A percentile compares a stretch with the other conserved stretches of the same genome.
Conservation (phyloP, 2,888 invertebrate species). For the Entomobrya proxima region DNA sequence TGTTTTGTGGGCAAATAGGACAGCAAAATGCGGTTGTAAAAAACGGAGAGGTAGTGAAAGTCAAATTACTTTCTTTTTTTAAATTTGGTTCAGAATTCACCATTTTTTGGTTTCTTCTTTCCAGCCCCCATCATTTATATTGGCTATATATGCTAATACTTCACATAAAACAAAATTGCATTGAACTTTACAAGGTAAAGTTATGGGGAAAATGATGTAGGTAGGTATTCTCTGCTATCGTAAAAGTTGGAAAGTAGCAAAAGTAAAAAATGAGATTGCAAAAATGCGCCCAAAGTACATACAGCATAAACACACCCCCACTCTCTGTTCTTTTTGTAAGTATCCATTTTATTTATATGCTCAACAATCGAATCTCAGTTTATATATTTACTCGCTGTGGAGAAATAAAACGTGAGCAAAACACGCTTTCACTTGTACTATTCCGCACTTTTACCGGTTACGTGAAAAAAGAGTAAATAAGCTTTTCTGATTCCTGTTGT, state of each 20-base stretch:
- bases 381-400: not conserved
- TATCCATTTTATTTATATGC: not conserved
- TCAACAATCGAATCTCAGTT: constrained; percentile 23
- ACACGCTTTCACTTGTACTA: constrained; percentile 14
- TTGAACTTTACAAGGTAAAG: not conserved
- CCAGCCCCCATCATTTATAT: not conserved
- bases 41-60: not conserved
- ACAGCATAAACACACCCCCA: not conserved
- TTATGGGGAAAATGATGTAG: not conserved
- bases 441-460: constrained; percentile 36
- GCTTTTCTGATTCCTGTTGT: not conserved
- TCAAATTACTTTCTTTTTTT: constrained; percentile 1
- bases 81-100: not conserved
- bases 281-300: not conserved
- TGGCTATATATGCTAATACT: not conserved
- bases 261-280: not conserved
- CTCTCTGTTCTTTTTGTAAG: not conserved
- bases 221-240: no score
- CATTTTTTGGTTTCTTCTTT: not conserved
- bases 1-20: not conserved
- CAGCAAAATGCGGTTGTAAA: not conserved
- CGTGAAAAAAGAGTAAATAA: constrained; percentile 45
- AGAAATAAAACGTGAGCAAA: constrained; percentile 25
- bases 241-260: no score
- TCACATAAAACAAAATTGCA: not conserved